Base-by-base conservation (phyloP, 64 coral and sea anemone genomes). In the Trachythela sp. region DNA sequence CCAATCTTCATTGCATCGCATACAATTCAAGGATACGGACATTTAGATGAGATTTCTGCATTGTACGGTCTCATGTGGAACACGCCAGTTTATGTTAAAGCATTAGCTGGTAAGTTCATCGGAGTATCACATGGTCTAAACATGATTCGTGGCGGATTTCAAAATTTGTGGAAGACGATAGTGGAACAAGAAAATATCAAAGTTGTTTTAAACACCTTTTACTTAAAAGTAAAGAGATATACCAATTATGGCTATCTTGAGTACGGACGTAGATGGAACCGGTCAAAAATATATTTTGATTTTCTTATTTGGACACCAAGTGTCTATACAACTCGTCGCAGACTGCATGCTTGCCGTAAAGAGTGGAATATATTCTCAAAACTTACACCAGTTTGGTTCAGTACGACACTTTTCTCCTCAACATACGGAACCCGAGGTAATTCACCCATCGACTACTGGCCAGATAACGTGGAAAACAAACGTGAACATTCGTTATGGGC, bases 11-110 rank as follows among this genome's bases (percentile, higher is more conserved):
- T 68, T 31, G 59, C 87, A 5, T 43, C 71, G 17, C 88, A 89
- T 40, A 89, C 88, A 27, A 83, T 89, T 36, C 88, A 89, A 89
- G 88, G 88, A 4, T 89, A 89, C 33, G 88, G 88, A n/a, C 88
- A 89, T n/a, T 14, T 89, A 11, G 87, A 89, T 36, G 38, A 71
- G 31, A 40, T 89, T 13, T 71, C 87, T 18, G 87, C 87, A 17
- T 7, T 89, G 67, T 83, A 83, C 39, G 88, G 70, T 24, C 48
- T 89, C 42, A 70, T 89, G 26, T 89, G 72, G 88, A 50, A 89
- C 36, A 89, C 88, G 26, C 88, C 88, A 18, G 76, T 48, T 3
- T 89, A 75, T 51, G 22, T 89, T 13, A 77, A 54, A 48, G 88
- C 2, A 8, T 77, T 89, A 70, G 31, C 76, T 18, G 68, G 36